Base-by-base conservation (phyloP, 30 jellyfish, hydroid and myxozoan species). In the Turritopsis rubra region DNA sequence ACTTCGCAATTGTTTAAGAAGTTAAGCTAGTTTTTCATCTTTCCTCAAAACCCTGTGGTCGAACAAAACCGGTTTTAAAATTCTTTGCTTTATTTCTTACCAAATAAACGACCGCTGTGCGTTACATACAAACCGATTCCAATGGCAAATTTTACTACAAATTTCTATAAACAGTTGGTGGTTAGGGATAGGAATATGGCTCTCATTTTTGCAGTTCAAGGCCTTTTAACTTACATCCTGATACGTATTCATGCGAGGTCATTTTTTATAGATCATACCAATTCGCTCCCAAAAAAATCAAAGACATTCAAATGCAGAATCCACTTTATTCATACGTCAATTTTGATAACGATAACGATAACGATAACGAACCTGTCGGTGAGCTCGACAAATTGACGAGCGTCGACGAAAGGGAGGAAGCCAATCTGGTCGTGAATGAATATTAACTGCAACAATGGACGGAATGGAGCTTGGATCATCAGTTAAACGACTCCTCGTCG, bases 281-380 rank as follows among this genome's bases (percentile, higher is more conserved):
- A 54, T 82, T 65, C 71, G 71, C 85, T 22, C 85, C 88, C 41
- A 68, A 72, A 28, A 66, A 71, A n/a, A 65, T 82, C 29, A 80
- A 80, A 8, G 71, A 82, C 28, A 71, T 82, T 23, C 86, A 82
- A 29, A 82, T 82, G 88, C 86, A 82, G 53, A 82, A 82, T 54
- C 88, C 88, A 18, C 21, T 85, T n/a, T 82, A 41, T 82, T 66
- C 85, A 5, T 65, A 82, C 41, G 72, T 66, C 27, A 73, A 41
- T 18, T 80, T 80, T 13, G 80, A 65, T n/a, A 65, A 79, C 52
- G 29, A 79, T 21, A 18, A 72, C 20, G 28, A 28, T 53, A 25
- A 80, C 54, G 87, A 27, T n/a, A 17, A 16, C 17, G 77, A 68
- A 68, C 30, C 77, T n/a, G 60, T 41, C 60, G 60, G 60, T 41